Percentiles rank a stretch among this genome's conserved stretches.
Conservation (phyloP, 2,113 vertebrate species). For the Thunnus maccoyii region DNA sequence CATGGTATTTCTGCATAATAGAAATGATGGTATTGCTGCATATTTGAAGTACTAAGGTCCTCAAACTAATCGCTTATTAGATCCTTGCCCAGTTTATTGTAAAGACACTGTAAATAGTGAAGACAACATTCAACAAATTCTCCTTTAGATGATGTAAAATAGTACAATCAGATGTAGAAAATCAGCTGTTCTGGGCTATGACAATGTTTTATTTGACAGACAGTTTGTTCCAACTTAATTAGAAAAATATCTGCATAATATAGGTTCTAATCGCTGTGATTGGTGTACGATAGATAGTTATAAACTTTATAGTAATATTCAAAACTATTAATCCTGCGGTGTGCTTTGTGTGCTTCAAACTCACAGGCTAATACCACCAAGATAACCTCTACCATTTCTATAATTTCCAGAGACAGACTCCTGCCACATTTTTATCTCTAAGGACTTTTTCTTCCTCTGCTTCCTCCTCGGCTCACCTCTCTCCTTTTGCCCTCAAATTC, state of each 20-base stretch:
- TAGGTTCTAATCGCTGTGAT: not conserved
- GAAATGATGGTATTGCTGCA: not conserved
- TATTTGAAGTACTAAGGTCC: not conserved
- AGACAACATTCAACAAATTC: not conserved
- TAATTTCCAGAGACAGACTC: constrained; percentile 42
- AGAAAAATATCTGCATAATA: not conserved
- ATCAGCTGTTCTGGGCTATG: not conserved
- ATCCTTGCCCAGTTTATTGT: not conserved
- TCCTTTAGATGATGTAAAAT: not conserved
- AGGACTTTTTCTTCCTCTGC: constrained; percentile 58
- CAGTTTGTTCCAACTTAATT: not conserved
- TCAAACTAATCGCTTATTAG: not conserved
- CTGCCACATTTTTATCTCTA: constrained; percentile 50
- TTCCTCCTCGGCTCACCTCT: constrained; percentile 23
- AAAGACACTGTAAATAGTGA: not conserved
- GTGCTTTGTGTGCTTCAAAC: constrained; percentile 12
- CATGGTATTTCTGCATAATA: not conserved
- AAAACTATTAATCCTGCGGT: not conserved
- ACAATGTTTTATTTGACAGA: no score
- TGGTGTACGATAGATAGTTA: not conserved
- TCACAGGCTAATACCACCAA: not conserved
- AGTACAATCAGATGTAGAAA: constrained; percentile 7
- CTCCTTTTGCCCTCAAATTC: constrained; percentile 53
- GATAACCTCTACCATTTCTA: not conserved
- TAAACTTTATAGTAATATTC: no score